Evolutionary conservation across 64 coral and sea anemone genomes (phyloP).

Genomic region (Astreopora myriophthalma): DNA sequence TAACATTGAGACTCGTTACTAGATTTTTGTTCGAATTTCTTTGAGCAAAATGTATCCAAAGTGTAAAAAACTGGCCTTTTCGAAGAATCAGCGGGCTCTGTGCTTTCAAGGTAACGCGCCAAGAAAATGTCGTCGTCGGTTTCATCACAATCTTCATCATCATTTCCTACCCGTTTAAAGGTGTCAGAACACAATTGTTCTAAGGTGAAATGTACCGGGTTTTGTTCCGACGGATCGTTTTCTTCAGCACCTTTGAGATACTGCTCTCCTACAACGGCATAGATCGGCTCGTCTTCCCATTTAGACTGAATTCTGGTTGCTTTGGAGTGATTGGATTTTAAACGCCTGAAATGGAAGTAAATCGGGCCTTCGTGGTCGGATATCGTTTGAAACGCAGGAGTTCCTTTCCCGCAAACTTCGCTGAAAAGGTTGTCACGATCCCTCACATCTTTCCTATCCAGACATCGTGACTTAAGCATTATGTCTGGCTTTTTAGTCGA

Average conservation of each 20-base stretch:
- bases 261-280: background rate
- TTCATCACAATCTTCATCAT: background rate
- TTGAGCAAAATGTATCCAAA: background rate
- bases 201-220: background rate
- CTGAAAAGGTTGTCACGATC: background rate
- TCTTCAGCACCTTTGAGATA: background rate
- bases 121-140: background rate
- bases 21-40: background rate
- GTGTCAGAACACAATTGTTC: background rate
- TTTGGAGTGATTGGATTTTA: slow-evolving; percentile 3
- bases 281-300: background rate
- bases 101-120: background rate
- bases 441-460: background rate
- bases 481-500: background rate
- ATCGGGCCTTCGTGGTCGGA: background rate
- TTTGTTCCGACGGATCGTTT: background rate
- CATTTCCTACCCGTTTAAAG: background rate
- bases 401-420: background rate
- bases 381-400: background rate
- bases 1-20: background rate
- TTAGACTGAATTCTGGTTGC: background rate
- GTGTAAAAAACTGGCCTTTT: background rate
- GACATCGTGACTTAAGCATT: too few relatives aligned
- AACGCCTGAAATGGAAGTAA: background rate
- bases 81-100: background rate